Conservation (phyloP, 2,113 vertebrate species). For the Oreochromis niloticus region DNA sequence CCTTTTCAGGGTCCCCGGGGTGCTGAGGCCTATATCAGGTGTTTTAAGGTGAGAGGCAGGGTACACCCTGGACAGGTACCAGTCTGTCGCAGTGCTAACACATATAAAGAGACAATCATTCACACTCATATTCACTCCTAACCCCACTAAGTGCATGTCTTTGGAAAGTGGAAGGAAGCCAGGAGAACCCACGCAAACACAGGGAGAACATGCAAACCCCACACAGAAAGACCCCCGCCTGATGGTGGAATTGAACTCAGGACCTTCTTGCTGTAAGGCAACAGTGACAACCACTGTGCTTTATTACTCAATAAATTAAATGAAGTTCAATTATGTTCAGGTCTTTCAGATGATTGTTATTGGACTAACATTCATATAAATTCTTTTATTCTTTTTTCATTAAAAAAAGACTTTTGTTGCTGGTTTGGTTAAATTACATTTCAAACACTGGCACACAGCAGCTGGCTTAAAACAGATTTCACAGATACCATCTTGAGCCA, state of each 20-base stretch:
- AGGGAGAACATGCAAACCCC: not conserved
- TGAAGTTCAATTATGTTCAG: not conserved
- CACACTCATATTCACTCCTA: not conserved
- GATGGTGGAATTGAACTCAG: not conserved
- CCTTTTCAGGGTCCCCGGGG: not conserved
- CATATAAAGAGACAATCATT: not conserved
- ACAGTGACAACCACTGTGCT: not conserved
- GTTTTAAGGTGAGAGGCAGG: not conserved
- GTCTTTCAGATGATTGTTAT: not conserved
- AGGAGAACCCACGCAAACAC: not conserved
- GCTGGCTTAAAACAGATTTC: not conserved
- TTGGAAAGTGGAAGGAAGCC: not conserved
- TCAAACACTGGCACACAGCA: not conserved
- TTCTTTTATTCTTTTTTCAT: not conserved
- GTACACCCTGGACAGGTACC: not conserved
- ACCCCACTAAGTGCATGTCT: not conserved
- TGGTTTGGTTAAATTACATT: fast-evolving
- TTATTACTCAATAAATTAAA: not conserved
- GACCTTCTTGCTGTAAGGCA: not conserved
- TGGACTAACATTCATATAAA: not conserved
- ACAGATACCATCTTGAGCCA: not conserved
- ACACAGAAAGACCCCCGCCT: fast-evolving
- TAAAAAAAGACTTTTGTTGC: not conserved
- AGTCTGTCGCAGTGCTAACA: not conserved
- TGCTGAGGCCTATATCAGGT: not conserved